Base-by-base conservation (phyloP, 2,888 invertebrate species). In the Morpho deidamia region DNA sequence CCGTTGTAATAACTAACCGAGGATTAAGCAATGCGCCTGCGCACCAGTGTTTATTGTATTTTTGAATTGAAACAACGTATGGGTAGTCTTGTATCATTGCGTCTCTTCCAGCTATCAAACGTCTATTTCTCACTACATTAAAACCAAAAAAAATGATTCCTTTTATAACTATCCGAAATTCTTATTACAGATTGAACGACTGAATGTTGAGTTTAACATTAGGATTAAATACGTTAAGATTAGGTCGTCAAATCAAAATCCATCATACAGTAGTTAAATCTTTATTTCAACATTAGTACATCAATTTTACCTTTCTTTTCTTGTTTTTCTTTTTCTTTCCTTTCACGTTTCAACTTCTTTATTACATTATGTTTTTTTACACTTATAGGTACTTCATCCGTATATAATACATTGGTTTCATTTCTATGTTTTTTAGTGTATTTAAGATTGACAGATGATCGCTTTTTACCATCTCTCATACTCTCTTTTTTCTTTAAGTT, bases 11-110 rank as follows among this genome's bases (percentile, higher is more conserved):
- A 39, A 81, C 76, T 1, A 88, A 55, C 7, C 78, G 72, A 7
- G 68, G 83, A 54, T 84, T 87, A 12, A 88, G 70, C 33, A 89
- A 51, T 4, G 88, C 84, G 1, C 88, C 88, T 0, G 82, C 64
- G 59, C 88, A 89, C 88, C 88, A 89, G 56, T 89, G 88, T 59
- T 77, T 67, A 0, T 59, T 56, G 4, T 72, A 61, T 59, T 85
- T 87, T 63, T 84, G 86, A 35, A 89, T 83, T 4, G 88, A 85
- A 11, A 87, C 76, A 59, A 77, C 74, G 63, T 86, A 89, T 1
- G 88, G 88, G 50, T 80, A 88, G 40, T 83, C 75, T 45, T 79
- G 81, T 41, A 85, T 82, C 51, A 64, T 11, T 0, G 81, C 84
- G 48, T 88, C 83, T 53, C 64, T 72, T 7, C 72, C 80, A 4